These are phyloP conservation scores for Scolopax mira DNA, from an alignment of 2,113 vertebrate species.

Conservation along the genomic window DNA sequence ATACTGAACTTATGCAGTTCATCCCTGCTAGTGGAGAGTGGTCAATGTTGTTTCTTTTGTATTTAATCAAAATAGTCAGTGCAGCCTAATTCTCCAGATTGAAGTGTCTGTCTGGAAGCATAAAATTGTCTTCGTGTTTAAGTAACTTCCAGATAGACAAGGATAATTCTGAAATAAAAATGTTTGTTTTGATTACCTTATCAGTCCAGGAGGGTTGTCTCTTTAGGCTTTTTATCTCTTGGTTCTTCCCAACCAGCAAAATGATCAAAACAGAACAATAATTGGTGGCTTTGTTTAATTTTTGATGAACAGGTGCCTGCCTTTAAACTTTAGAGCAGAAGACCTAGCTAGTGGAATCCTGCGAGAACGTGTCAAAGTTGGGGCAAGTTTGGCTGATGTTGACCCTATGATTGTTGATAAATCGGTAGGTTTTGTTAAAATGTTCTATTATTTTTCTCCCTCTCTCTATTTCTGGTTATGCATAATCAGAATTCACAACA, in stretches of 20 bases:
- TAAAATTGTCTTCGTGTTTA: not conserved
- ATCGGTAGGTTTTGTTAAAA: slow-evolving; percentile 78
- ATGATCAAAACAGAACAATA: not conserved
- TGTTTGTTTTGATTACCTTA: not conserved
- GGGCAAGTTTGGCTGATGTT: slow-evolving; percentile 95
- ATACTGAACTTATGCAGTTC: not conserved
- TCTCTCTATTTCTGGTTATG: too few species aligned
- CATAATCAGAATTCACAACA: not conserved
- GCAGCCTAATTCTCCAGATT: not conserved
- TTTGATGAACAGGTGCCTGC: slow-evolving; percentile 84
- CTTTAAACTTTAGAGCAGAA: slow-evolving; percentile 93
- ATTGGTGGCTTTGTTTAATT: not conserved
- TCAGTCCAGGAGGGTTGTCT: not conserved
- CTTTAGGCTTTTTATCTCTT: not conserved
- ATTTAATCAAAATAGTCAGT: not conserved
- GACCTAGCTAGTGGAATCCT: slow-evolving; percentile 92
- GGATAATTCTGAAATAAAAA: not conserved
- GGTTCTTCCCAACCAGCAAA: not conserved
- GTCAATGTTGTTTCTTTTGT: not conserved
- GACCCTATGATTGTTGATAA: slow-evolving; percentile 97
- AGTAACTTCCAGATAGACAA: not conserved
- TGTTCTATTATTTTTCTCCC: not conserved
- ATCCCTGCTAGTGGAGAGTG: not conserved
- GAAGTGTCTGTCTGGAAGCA: not conserved
- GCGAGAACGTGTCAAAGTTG: slow-evolving; percentile 93